A percentile compares a stretch with the other conserved stretches of the same genome.
Conservation (phyloP, 2,113 vertebrate species). For the Puffinus mauretanicus region DNA sequence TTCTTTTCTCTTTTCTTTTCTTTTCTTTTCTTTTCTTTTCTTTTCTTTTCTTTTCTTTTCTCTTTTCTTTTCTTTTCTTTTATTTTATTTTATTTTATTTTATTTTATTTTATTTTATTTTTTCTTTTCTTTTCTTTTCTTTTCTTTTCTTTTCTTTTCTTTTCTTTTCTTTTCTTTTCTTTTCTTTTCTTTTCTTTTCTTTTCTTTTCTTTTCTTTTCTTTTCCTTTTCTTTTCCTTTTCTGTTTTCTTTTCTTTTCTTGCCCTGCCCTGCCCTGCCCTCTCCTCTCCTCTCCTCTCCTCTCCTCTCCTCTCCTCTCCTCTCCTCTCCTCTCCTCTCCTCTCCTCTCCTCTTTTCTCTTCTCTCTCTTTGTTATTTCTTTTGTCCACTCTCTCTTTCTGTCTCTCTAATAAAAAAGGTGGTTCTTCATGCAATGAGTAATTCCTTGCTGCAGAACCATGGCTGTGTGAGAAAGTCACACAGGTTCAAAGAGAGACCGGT, state of each 20-base stretch:
- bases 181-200: neutral
- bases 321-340: neutral
- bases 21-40: neutral
- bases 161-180: too few relatives aligned
- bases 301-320: rapidly evolving
- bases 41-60: neutral
- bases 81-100: too few relatives aligned
- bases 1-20: neutral
- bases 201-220: rapidly evolving
- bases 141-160: too few relatives aligned
- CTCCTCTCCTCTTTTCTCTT: neutral
- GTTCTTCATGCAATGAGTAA: neutral
- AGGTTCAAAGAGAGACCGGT: neutral
- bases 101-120: too few relatives aligned
- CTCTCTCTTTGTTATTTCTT: neutral
- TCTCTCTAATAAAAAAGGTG: neutral
- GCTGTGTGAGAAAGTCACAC: neutral
- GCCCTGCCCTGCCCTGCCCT: rapidly evolving
- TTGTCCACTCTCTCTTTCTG: neutral
- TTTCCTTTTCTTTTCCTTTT: rapidly evolving
- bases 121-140: too few relatives aligned
- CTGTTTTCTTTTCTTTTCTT: rapidly evolving
- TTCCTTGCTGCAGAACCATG: neutral
- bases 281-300: rapidly evolving
- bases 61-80: too few relatives aligned